Conservation (phyloP, 2,113 vertebrate genomes). For the Neotragus moschatus region DNA sequence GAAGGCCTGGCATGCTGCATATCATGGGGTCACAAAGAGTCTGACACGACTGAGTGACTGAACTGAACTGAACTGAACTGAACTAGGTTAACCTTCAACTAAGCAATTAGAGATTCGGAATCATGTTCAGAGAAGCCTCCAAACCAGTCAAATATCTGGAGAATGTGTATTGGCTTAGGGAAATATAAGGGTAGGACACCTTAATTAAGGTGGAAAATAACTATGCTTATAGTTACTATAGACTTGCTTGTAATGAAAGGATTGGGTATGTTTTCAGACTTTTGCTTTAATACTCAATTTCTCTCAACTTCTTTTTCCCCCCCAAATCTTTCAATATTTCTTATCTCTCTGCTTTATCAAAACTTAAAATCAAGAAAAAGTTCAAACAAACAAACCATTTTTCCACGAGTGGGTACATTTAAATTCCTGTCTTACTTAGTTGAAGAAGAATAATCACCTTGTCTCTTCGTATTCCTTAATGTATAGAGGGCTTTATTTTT, state of each 20-base stretch:
- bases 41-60: fast-evolving
- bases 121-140: not conserved
- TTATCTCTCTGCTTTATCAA: not conserved
- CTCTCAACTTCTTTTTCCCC: not conserved
- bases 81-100: not conserved
- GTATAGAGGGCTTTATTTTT: not conserved
- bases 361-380: not conserved
- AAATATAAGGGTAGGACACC: fast-evolving
- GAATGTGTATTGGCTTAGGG: fast-evolving
- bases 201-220: not conserved
- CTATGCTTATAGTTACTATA: not conserved
- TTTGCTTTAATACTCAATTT: not conserved
- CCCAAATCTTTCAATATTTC: not conserved
- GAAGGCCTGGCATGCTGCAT: too few species aligned
- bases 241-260: not conserved
- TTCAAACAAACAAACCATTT: not conserved
- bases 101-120: not conserved
- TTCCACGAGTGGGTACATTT: not conserved
- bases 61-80: too few species aligned
- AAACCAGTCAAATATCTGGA: not conserved
- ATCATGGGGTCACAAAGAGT: too few species aligned
- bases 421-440: not conserved
- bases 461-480: not conserved
- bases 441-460: not conserved
- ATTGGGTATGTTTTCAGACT: not conserved